These are phyloP conservation scores for Drosophila miranda DNA, from an alignment of 1,140 invertebrate species.

Conservation along the genomic window DNA sequence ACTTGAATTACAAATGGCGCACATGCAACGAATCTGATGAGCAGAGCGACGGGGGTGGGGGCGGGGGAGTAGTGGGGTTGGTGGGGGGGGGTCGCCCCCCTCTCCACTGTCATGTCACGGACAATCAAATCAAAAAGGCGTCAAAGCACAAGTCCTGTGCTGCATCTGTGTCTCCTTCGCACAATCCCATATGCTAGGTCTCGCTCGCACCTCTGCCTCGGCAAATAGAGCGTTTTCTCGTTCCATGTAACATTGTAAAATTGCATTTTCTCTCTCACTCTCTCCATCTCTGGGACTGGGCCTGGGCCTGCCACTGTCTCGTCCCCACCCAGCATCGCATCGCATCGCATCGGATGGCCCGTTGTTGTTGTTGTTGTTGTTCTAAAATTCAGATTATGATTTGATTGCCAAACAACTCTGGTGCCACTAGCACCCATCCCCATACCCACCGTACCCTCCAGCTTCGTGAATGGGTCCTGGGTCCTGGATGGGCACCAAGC, in stretches of 20 bases:
- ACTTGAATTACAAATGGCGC: conserved; percentile 76
- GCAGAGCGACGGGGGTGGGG: background rate
- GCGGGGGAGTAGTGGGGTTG: background rate
- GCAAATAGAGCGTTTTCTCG: conserved; percentile 58
- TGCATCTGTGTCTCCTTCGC: conserved; percentile 38
- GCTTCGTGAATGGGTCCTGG: conserved; percentile 37
- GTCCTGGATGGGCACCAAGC: conserved; percentile 49
- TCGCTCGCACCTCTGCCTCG: conserved; percentile 3
- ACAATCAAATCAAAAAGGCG: conserved; percentile 79
- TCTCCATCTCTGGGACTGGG: background rate
- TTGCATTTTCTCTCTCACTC: conserved; percentile 55
- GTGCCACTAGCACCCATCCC: background rate
- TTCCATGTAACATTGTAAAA: conserved; percentile 78
- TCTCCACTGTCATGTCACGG: conserved; percentile 52
- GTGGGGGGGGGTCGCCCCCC: background rate
- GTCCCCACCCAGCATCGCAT: background rate
- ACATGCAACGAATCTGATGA: conserved; percentile 26
- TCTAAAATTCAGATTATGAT: conserved; percentile 77
- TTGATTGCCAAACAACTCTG: conserved; percentile 63
- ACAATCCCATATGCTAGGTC: background rate
- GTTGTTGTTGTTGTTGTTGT: conserved; percentile 39
- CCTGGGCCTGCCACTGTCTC: background rate
- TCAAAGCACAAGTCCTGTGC: conserved; percentile 65
- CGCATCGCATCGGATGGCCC: too few species aligned
- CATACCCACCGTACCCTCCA: background rate